Evolutionary conservation across 1,140 invertebrate species (phyloP).

Genomic region (Aethina tumida): DNA sequence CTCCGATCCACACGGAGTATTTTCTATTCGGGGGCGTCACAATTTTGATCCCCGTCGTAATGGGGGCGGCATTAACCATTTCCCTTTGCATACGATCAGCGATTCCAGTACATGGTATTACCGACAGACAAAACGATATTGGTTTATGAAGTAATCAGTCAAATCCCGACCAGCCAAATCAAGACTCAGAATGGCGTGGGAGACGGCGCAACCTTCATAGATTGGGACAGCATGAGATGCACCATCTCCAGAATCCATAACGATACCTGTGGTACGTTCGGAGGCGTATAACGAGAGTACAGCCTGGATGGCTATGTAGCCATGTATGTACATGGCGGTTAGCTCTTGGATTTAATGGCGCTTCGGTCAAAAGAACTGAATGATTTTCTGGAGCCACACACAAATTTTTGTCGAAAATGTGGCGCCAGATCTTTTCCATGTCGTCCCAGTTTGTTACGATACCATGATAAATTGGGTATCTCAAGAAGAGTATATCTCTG

Average conservation of each 20-base stretch:
- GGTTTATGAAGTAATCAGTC: slow-evolving; percentile 85
- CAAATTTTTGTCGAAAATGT: slow-evolving; percentile 91
- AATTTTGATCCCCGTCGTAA: slow-evolving; percentile 88
- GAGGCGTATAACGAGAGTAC: slow-evolving; percentile 82
- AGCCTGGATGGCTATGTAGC: slow-evolving; percentile 81
- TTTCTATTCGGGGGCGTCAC: slow-evolving; percentile 87
- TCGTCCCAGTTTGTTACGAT: slow-evolving; percentile 96
- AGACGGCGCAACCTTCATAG: slow-evolving; percentile 82
- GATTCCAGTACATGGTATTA: slow-evolving; percentile 63
- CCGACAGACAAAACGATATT: slow-evolving; percentile 84
- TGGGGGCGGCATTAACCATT: slow-evolving; percentile 66
- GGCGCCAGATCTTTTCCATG: slow-evolving; percentile 97
- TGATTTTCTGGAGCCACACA: slow-evolving; percentile 91
- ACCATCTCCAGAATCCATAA: slow-evolving; percentile 80
- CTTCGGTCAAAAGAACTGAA: slow-evolving; percentile 84
- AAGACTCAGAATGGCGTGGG: slow-evolving; percentile 77
- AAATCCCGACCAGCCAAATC: slow-evolving; percentile 82
- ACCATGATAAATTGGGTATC: slow-evolving; percentile 91
- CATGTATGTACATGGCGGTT: slow-evolving; percentile 74
- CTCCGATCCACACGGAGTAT: slow-evolving; percentile 87
- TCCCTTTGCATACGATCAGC: slow-evolving; percentile 79
- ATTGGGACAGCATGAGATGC: slow-evolving; percentile 84
- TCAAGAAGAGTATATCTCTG: slow-evolving; percentile 82
- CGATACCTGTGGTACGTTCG: slow-evolving; percentile 86
- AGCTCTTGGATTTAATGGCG: slow-evolving; percentile 85